A percentile compares a stretch with the other conserved stretches of the same genome.
These are phyloP conservation scores for Chymomyza costata DNA, from an alignment of 1,140 invertebrate species.

Conservation along the genomic window DNA sequence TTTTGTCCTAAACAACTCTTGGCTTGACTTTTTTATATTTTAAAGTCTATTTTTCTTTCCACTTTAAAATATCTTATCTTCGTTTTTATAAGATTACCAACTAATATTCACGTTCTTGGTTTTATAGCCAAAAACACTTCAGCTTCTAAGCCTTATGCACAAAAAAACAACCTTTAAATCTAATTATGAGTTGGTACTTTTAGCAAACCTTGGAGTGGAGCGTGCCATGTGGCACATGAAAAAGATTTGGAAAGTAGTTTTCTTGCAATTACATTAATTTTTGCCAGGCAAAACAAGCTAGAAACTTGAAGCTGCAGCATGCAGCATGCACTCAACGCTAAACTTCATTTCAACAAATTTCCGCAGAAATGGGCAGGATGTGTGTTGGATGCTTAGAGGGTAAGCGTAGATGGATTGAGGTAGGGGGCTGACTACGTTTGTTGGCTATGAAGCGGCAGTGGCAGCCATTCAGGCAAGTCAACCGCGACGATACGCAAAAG, in stretches of 20 bases:
- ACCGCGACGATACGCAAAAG: conserved; percentile 38
- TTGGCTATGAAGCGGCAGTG: conserved; percentile 1
- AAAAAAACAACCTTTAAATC: too few species aligned
- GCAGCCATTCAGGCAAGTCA: conserved; percentile 47
- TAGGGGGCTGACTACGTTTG: conserved; percentile 12
- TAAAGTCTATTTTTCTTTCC: too few species aligned
- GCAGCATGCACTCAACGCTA: conserved; percentile 37
- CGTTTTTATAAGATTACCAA: too few species aligned
- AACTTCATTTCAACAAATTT: conserved; percentile 61
- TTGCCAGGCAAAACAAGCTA: conserved; percentile 36
- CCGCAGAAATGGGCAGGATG: conserved; percentile 39
- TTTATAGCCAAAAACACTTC: too few species aligned
- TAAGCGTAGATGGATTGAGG: conserved; percentile 3
- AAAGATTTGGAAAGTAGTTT: conserved; percentile 28
- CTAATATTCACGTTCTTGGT: too few species aligned
- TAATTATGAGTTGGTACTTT: too few species aligned
- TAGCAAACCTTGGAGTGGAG: background rate
- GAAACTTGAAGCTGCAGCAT: too few species aligned
- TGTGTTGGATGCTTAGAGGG: too few species aligned
- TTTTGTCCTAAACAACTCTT: too few species aligned
- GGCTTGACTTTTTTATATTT: too few species aligned
- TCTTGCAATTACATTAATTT: conserved; percentile 43
- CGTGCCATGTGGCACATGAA: conserved; percentile 1
- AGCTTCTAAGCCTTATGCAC: too few species aligned
- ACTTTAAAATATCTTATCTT: too few species aligned